Conservation (phyloP, 2,888 invertebrate species). For the Sinopyrophorus schimmeli region DNA sequence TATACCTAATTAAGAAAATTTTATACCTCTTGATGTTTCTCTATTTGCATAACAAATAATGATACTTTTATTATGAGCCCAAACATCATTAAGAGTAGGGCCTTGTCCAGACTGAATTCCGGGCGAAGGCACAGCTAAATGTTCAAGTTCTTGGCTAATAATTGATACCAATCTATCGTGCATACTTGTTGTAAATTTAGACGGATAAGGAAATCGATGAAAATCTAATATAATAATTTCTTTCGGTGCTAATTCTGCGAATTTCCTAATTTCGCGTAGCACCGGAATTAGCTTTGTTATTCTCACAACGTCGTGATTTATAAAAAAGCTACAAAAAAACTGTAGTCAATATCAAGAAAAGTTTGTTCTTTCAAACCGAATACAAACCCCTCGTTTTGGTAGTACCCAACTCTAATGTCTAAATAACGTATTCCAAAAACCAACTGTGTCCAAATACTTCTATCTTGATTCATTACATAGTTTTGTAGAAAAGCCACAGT, state of each 20-base stretch:
- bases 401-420: conserved; percentile 79
- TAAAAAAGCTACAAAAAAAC: conserved; percentile 74
- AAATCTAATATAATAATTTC: conserved; percentile 82
- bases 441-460: conserved; percentile 81
- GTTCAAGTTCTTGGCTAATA: conserved; percentile 59
- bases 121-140: conserved; percentile 57
- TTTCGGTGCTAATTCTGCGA: conserved; percentile 66
- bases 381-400: conserved; percentile 45
- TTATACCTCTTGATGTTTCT: conserved; percentile 56
- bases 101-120: conserved; percentile 55
- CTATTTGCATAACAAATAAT: conserved; percentile 64
- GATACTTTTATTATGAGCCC: conserved; percentile 59
- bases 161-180: conserved; percentile 60
- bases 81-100: conserved; percentile 63
- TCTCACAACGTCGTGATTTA: conserved; percentile 73
- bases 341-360: too few relatives aligned
- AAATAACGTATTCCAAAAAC: conserved; percentile 82
- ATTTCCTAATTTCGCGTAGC: conserved; percentile 69
- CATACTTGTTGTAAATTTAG: conserved; percentile 43
- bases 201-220: conserved; percentile 71
- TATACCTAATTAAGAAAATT: too few relatives aligned
- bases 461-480: conserved; percentile 69
- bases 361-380: background rate
- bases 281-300: conserved; percentile 69
- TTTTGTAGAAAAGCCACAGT: conserved; percentile 53